A percentile compares a stretch with the other conserved stretches of the same genome.
Conservation (phyloP, 2,888 invertebrate genomes). For the Leucania comma region DNA sequence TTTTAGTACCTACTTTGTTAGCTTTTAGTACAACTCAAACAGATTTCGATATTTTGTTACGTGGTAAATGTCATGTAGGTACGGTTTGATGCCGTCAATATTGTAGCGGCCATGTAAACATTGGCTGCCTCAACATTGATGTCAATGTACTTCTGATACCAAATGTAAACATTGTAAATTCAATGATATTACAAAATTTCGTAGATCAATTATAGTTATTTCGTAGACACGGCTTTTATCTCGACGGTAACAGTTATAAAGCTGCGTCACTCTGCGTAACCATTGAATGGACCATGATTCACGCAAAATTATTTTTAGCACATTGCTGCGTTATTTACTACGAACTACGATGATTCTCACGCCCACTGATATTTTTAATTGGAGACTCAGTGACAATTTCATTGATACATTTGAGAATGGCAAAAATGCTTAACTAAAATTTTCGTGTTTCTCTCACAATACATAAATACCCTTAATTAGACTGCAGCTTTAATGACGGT, state of each 20-base stretch:
- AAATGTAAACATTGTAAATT: constrained; percentile 32
- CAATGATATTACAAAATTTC: constrained; percentile 36
- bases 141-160: constrained; percentile 24
- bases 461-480: constrained; percentile 13
- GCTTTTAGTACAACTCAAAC: constrained; percentile 13
- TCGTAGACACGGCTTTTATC: constrained; percentile 74
- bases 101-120: constrained; percentile 11
- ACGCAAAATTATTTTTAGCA: constrained; percentile 83
- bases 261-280: constrained; percentile 78
- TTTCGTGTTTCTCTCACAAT: constrained; percentile 8
- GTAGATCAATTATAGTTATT: constrained; percentile 64
- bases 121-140: constrained; percentile 6
- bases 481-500: constrained; percentile 12
- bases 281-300: constrained; percentile 85
- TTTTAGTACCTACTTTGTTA: constrained; percentile 16
- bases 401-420: constrained; percentile 47
- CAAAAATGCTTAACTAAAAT: constrained; percentile 10
- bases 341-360: constrained; percentile 80
- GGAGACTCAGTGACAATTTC: constrained; percentile 56
- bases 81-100: constrained; percentile 12
- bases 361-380: constrained; percentile 73
- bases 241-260: constrained; percentile 73
- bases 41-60: constrained; percentile 18
- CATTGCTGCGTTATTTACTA: constrained; percentile 82
- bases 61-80: constrained; percentile 1